These are phyloP conservation scores for Anorthoa munda DNA, from an alignment of 2,888 invertebrate genomes.

Conservation along the genomic window DNA sequence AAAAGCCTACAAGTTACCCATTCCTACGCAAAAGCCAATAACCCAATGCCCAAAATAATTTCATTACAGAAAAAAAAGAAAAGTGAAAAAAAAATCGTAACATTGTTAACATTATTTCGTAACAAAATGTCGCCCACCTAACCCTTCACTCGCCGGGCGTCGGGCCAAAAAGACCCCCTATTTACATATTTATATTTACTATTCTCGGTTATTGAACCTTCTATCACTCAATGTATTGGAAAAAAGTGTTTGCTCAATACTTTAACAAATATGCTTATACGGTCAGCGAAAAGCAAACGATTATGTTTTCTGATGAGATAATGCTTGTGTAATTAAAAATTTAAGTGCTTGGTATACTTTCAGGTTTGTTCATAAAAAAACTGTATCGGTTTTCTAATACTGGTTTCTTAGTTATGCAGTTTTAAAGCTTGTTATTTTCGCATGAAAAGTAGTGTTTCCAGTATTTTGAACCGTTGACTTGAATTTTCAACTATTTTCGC, in stretches of 20 bases:
- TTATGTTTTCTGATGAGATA: slow-evolving; percentile 45
- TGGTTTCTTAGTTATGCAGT: neutral
- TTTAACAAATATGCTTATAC: slow-evolving; percentile 70
- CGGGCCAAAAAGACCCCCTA: slow-evolving; percentile 63
- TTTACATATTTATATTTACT: slow-evolving; percentile 76
- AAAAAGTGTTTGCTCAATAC: slow-evolving; percentile 75
- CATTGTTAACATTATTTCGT: slow-evolving; percentile 65
- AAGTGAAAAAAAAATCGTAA: slow-evolving; percentile 47
- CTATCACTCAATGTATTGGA: slow-evolving; percentile 73
- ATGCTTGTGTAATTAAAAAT: slow-evolving; percentile 49
- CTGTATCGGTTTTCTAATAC: neutral
- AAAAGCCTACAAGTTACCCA: slow-evolving; percentile 13
- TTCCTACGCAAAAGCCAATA: slow-evolving; percentile 28
- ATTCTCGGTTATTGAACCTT: slow-evolving; percentile 78
- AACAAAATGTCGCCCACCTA: slow-evolving; percentile 69
- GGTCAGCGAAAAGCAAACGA: slow-evolving; percentile 55
- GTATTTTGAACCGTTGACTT: neutral
- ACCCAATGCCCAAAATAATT: slow-evolving; percentile 50
- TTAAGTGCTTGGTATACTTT: slow-evolving; percentile 18
- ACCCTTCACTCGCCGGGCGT: slow-evolving; percentile 60
- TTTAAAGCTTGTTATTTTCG: neutral
- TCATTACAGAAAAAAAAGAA: slow-evolving; percentile 24
- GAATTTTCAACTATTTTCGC: slow-evolving; percentile 2
- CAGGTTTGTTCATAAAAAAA: neutral
- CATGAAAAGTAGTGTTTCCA: neutral